Evolutionary conservation across 2,888 invertebrate genomes (phyloP), one percentile per base, ranked within the genome.

Genomic region (Drosophila dives): DNA sequence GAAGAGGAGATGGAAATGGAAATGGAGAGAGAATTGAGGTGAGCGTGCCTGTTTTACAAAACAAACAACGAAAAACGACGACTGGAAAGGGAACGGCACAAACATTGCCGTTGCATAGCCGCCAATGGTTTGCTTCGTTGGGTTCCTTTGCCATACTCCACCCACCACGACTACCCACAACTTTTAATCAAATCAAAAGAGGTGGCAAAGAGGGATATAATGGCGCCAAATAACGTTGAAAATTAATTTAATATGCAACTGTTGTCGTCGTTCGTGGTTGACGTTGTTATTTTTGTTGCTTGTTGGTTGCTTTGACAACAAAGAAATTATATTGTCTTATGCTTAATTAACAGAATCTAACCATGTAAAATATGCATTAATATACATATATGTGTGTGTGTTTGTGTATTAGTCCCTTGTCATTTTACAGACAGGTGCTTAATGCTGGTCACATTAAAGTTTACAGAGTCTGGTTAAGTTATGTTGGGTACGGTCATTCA

Each of bases 11-110:
- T 29, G 29, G 56, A 56, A 26, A 56, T 29, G 29, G 56, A 56
- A 26, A 17, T 55, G 36, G 54, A 50, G 70, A n/a, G 8, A 33
- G 49, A 50, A 33, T 51, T 33, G 12, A 53, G 63, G 40, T 66
- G 65, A 83, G 90, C 84, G 84, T 90, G 84, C 72, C 86, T 90
- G 89, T 83, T 85, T 85, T 85, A 85, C 81, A 90, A 85, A 89
- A 90, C 90, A 85, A 85, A 85, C 90, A 85, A 88, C 64, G 61
- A 50, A 49, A 65, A 42, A 45, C 23, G 12, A 45, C 42, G 62
- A 61, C 61, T 73, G 71, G 58, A 80, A 81, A 78, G 68, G 82
- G 63, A 81, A 82, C 72, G 69, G 66, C 73, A 84, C 79, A 87
- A 87, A 89, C 86, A 75, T 67, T 89, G 88, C 90, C 90, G 83